Base-by-base conservation (phyloP, 2,113 vertebrate genomes). In the Balaeniceps rex region DNA sequence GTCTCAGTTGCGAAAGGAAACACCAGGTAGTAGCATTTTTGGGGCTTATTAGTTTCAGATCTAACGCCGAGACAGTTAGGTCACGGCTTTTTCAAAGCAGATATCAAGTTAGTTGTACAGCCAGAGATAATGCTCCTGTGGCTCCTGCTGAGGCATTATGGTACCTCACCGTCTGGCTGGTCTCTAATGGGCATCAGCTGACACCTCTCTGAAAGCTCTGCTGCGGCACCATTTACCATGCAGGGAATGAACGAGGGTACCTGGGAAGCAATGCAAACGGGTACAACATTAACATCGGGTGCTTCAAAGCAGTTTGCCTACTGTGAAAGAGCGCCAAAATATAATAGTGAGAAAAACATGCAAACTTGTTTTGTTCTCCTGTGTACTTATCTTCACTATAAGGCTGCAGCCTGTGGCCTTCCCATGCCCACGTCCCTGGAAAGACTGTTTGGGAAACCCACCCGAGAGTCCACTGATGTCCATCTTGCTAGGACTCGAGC, bases 261-360 rank as follows among this genome's bases (percentile, higher is more conserved):
- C 26, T 25, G 40, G 63, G 38, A 42, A 42, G 22, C 23, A 14
- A 18, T 4, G 31, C 42, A 26, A 49, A 44, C 1, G 0, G 28
- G n/a, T 25, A 33, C 25, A 19, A 7, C n/a, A 4, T 6, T 24
- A 47, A 11, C 28, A 2, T 0, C 4, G 16, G 49, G 28, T 26
- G 52, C 71, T 79, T 58, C 60, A 34, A 19, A 46, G 31, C 49
- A 21, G 19, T 18, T 34, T 75, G 12, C n/a, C 40, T 38, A 18
- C 44, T 34, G 26, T 10, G 19, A 52, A 36, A 71, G 25, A 52
- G 31, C 13, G 24, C 9, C n/a, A 64, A 58, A 86, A 68, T 4
- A 29, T 38, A 54, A 34, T 16, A 9, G 17, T 1, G 19, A 71
- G 17, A 77, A 54, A 46, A 69, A 46, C 1, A 8, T 3, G 25